phyloP scores from a whole-genome alignment of 2,113 vertebrate genomes.

The Trematocara stigmaticum region DNA sequence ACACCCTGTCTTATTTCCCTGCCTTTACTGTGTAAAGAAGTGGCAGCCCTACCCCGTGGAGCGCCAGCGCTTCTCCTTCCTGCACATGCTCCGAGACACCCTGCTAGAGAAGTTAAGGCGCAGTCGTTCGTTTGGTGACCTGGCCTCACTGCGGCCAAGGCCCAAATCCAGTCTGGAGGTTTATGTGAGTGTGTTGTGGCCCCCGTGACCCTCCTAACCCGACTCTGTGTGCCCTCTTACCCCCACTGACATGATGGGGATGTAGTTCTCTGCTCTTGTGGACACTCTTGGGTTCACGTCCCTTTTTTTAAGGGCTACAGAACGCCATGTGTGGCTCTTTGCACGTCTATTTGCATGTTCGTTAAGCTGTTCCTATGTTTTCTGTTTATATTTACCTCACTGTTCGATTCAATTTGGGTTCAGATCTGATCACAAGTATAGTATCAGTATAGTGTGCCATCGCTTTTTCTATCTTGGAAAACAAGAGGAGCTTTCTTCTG shows the following conservation, averaged over 20 bases:
- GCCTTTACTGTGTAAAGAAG: constrained; percentile 77
- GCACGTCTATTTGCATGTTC: constrained; percentile 29
- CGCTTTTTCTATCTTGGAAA: not conserved
- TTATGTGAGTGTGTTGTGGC: constrained; percentile 86
- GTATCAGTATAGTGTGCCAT: not conserved
- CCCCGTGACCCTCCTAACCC: constrained; percentile 6
- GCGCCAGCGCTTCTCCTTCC: constrained; percentile 84
- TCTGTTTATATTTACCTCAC: not conserved
- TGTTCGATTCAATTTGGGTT: not conserved
- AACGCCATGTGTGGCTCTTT: constrained; percentile 4
- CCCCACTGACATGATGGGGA: not conserved
- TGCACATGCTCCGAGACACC: constrained; percentile 87
- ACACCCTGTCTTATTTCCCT: constrained; percentile 17
- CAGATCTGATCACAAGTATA: not conserved
- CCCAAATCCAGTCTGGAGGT: constrained; percentile 88
- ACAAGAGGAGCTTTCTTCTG: not conserved
- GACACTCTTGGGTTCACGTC: constrained; percentile 3
- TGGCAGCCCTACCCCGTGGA: constrained; percentile 81
- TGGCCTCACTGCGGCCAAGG: constrained; percentile 88
- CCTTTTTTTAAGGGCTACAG: not conserved
- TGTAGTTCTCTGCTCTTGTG: not conserved
- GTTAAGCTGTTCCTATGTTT: not conserved
- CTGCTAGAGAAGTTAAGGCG: constrained; percentile 92
- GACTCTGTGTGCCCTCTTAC: constrained; percentile 20
- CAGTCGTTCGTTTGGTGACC: constrained; percentile 92